Evolutionary conservation across 2,113 vertebrate species (phyloP).

Genomic region (Micromys minutus): DNA sequence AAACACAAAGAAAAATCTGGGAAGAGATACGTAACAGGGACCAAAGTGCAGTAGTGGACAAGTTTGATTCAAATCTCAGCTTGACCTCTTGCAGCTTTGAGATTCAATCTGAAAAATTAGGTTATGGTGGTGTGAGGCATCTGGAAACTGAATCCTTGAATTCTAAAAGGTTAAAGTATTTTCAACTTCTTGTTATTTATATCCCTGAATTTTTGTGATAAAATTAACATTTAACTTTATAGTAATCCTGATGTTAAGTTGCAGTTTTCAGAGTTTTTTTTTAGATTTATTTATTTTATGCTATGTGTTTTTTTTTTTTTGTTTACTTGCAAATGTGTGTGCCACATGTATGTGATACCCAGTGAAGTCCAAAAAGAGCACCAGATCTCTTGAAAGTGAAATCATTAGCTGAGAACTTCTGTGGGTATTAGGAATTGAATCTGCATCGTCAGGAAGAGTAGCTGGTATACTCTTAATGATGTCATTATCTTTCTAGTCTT

Average conservation of each 20-base stretch:
- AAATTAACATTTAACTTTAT: slow-evolving; percentile 14
- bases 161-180: background rate
- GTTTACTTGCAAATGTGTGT: background rate
- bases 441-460: too few species aligned
- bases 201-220: background rate
- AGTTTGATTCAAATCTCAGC: background rate
- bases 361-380: background rate
- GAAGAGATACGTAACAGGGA: background rate
- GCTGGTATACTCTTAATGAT: background rate
- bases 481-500: background rate
- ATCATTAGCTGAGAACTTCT: background rate
- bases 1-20: background rate
- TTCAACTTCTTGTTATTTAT: background rate
- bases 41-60: background rate
- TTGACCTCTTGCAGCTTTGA: background rate
- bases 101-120: background rate
- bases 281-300: background rate
- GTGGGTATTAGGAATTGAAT: background rate
- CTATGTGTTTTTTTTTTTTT: too few species aligned
- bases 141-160: background rate
- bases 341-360: background rate
- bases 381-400: background rate
- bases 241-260: background rate
- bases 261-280: background rate
- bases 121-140: background rate